A percentile compares a stretch with the other conserved stretches of the same genome.
These are phyloP conservation scores for Arothron firmamentum DNA, from an alignment of 2,113 vertebrate species.

Conservation along the genomic window DNA sequence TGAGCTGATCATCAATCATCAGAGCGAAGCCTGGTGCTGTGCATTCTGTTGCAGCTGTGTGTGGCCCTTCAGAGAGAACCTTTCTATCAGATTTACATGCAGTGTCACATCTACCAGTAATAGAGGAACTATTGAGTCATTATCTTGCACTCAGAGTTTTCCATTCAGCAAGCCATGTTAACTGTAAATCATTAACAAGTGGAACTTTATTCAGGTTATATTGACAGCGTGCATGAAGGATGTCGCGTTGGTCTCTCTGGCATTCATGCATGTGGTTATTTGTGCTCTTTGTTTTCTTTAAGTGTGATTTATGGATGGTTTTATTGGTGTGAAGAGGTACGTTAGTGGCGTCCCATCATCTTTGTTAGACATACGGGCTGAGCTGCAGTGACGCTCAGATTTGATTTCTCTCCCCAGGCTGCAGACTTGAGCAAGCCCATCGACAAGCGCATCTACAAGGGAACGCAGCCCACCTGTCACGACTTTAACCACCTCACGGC, in stretches of 20 bases:
- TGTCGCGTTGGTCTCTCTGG: neutral
- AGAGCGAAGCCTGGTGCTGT: neutral
- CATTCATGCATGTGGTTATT: neutral
- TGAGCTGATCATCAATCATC: neutral
- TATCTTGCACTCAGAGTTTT: slow-evolving; percentile 30
- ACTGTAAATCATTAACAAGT: slow-evolving; percentile 43
- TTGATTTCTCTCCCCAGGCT: slow-evolving; percentile 73
- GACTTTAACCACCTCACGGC: slow-evolving; percentile 99
- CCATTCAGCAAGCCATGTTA: slow-evolving; percentile 14
- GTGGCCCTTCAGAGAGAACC: neutral
- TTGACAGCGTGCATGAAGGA: neutral
- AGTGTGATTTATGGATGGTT: slow-evolving; percentile 29
- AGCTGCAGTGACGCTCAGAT: too few species aligned
- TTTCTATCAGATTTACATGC: neutral
- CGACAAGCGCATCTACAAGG: slow-evolving; percentile 99
- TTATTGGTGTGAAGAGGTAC: too few species aligned
- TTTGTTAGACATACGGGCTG: too few species aligned
- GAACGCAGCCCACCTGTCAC: slow-evolving; percentile 98
- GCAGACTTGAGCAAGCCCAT: slow-evolving; percentile 98
- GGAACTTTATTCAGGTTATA: slow-evolving; percentile 9
- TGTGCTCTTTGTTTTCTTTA: neutral
- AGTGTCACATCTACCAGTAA: slow-evolving; percentile 1
- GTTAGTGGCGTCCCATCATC: too few species aligned
- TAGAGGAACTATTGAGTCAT: slow-evolving; percentile 28
- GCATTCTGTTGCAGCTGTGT: neutral